These are phyloP conservation scores for Eudasyphora cyanicolor DNA, from an alignment of 2,888 invertebrate genomes.

Conservation along the genomic window DNA sequence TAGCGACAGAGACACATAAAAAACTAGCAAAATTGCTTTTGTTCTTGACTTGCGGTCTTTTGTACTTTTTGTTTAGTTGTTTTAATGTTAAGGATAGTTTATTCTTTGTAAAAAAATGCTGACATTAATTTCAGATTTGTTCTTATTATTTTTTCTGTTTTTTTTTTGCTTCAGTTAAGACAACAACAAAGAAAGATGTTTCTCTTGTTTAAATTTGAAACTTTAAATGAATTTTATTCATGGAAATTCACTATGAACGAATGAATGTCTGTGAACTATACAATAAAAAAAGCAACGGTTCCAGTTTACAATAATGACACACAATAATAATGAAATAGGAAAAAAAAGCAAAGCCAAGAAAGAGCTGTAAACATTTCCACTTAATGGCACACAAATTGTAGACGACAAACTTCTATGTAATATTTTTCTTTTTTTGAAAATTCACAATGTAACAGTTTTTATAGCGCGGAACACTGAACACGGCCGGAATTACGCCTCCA, in stretches of 20 bases:
- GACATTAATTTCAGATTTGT: conserved; percentile 4
- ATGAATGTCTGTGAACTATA: background rate
- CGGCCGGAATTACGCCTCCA: background rate
- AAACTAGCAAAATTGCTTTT: too few species aligned
- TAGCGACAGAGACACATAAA: background rate
- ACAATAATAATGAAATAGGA: background rate
- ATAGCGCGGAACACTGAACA: conserved; percentile 37
- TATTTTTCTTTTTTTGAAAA: conserved; percentile 1
- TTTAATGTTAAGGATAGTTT: background rate
- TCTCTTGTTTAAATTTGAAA: background rate
- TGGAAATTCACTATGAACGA: background rate
- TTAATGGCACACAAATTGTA: conserved; percentile 4
- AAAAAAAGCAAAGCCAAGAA: background rate
- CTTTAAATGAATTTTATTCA: background rate
- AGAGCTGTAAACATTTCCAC: too few species aligned
- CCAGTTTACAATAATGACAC: background rate
- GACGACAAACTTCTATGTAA: background rate
- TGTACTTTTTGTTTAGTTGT: background rate
- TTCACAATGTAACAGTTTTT: conserved; percentile 10
- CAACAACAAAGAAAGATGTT: background rate
- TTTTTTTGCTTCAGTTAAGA: background rate
- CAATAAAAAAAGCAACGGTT: background rate
- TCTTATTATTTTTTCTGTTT: background rate
- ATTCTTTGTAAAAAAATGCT: background rate
- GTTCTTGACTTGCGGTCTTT: background rate